Conservation (phyloP, 2,888 invertebrate genomes). For the Teinopalpus imperialis region DNA sequence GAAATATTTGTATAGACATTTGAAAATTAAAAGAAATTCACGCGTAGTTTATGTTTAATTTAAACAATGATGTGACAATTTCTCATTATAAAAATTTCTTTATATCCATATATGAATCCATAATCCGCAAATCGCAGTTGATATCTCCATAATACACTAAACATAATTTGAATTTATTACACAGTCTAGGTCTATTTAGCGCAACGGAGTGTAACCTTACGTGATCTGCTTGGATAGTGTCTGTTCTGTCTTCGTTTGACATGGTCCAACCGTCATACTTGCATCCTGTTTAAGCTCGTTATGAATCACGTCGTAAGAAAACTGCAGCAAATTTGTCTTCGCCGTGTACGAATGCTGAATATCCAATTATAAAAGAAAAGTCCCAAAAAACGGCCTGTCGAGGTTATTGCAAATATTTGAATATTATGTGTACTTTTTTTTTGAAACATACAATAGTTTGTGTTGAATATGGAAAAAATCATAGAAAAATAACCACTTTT, state of each 20-base stretch:
- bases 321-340: slow-evolving; percentile 8
- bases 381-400: background rate
- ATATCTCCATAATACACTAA: too few relatives aligned
- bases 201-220: slow-evolving; percentile 35
- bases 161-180: slow-evolving; percentile 25
- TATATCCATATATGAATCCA: too few relatives aligned
- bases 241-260: background rate
- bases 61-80: too few relatives aligned
- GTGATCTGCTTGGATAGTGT: slow-evolving; percentile 30
- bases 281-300: slow-evolving; percentile 18
- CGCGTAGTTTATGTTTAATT: too few relatives aligned
- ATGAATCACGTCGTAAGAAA: slow-evolving; percentile 16
- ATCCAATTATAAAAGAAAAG: slow-evolving; percentile 17
- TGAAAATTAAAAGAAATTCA: too few relatives aligned
- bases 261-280: slow-evolving; percentile 13
- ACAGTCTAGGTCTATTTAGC: slow-evolving; percentile 31
- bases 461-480: too few relatives aligned
- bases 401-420: slow-evolving; percentile 1
- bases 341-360: slow-evolving; percentile 17
- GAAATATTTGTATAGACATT: too few relatives aligned
- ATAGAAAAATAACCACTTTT: too few relatives aligned
- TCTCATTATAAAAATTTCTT: too few relatives aligned
- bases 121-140: too few relatives aligned
- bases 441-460: too few relatives aligned
- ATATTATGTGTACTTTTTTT: background rate